Conservation (phyloP, 92 coral and sea anemone genomes). For the Epizoanthus scotinus region DNA sequence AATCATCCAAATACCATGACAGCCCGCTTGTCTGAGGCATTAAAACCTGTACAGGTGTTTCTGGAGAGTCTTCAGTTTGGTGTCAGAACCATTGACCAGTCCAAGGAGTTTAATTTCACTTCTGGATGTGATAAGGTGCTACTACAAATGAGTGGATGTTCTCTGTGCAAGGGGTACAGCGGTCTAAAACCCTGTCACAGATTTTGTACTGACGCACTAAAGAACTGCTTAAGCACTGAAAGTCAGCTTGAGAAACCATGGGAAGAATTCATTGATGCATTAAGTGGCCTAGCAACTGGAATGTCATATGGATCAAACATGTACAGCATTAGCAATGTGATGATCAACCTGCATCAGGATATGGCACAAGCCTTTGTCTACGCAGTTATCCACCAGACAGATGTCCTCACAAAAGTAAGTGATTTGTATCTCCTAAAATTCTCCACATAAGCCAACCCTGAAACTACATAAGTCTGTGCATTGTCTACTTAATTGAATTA, state of each 20-base stretch:
- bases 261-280: conserved; percentile 64
- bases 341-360: conserved; percentile 20
- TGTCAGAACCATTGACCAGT: conserved; percentile 49
- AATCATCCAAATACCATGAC: conserved; percentile 65
- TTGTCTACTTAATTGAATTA: too few relatives aligned
- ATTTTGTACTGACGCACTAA: conserved; percentile 76
- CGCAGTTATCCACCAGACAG: conserved; percentile 20
- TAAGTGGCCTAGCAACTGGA: conserved; percentile 54
- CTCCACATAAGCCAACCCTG: too few relatives aligned
- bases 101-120: conserved; percentile 71
- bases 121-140: conserved; percentile 72
- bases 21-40: conserved; percentile 36
- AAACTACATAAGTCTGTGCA: too few relatives aligned
- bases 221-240: conserved; percentile 73
- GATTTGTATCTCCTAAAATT: neutral
- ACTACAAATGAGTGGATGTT: conserved; percentile 81
- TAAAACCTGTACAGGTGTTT: conserved; percentile 76
- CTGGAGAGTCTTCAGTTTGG: conserved; percentile 67
- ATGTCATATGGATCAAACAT: conserved; percentile 48
- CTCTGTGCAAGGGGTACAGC: conserved; percentile 75
- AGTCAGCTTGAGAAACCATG: conserved; percentile 69
- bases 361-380: conserved; percentile 19
- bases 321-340: conserved; percentile 37
- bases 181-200: conserved; percentile 78
- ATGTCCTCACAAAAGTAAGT: conserved; percentile 29